Evolutionary conservation across 1,140 invertebrate genomes (phyloP), one percentile per base, ranked within the genome.

Genomic region (Zaprionus kolodkinae): DNA sequence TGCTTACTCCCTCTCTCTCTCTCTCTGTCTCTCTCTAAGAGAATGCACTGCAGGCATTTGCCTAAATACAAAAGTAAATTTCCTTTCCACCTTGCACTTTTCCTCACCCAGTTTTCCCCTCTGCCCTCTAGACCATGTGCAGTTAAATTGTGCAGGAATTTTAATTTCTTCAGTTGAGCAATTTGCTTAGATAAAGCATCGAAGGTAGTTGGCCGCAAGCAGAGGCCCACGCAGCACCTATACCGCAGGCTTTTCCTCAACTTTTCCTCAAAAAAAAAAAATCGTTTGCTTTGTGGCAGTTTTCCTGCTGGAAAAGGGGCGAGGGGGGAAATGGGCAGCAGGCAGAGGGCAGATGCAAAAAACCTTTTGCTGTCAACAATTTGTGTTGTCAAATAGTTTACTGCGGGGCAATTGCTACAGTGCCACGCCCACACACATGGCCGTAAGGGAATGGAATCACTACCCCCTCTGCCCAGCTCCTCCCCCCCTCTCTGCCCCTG

Each of bases 251-350:
- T 73, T 45, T 45, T 83, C 21, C 21, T 21, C 56, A 54, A 64
- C 83, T 84, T 84, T 80, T 65, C 36, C 76, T 70, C 79, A 83
- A 66, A 80, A 87, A 83, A 21, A 83, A 21, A 21, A 21, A 21
- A 21, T 1, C 80, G 84, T 87, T 87, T 84, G 85, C 85, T 87
- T 87, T 87, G 77, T 87, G 85, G 88, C 76, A 84, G 62, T 85
- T 73, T 74, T 78, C 27, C 15, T 59, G 67, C 48, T 35, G 36
- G 45, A 55, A 62, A 38, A 50, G 12, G 15, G 0, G 30, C 38
- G 33, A 50, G 12, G 15, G 0, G 30, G 52, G 33, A 57, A 33
- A 48, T 30, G 27, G 40, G 40, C 40, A 45, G 3, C n/a, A 17
- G 40, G n/a, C 13, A 15, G 40, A 45, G 40, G n/a, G 36, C 36